Base-by-base conservation (phyloP, 2,113 vertebrate species). In the Furnarius figulus region DNA sequence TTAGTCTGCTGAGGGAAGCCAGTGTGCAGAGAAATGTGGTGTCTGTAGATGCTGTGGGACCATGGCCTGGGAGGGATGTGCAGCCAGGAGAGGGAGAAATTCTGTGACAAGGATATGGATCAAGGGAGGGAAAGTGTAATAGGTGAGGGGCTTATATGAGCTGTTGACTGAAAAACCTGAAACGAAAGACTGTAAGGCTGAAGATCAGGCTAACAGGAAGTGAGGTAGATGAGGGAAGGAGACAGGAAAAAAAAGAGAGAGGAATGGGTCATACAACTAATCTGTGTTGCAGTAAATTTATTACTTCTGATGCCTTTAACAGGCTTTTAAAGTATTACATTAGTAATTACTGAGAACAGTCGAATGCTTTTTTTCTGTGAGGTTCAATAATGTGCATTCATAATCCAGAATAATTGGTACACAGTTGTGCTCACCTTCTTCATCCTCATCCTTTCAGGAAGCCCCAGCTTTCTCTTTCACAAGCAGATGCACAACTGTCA, bases 271-370 rank as follows among this genome's bases (percentile, higher is more conserved):
- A 3, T 53, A 3, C 21, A 20, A 49, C 6, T 81, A 44, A 61
- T 12, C 6, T 1, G 0, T 12, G 2, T 27, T 61, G 46, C 13
- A 40, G 20, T n/a, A 49, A 50, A 39, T 14, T 5, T 33, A 12
- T 77, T 68, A 33, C 13, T 79, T 89, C 33, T 56, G 1, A 3
- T 24, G 14, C 59, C 62, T 85, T 76, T 61, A 78, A 55, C 3
- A 53, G 23, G 1, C 56, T 14, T 14, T 81, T 70, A 35, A n/a
- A 84, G 39, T 8, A 63, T 58, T 75, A 27, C 22, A 44, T 87
- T 40, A 55, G 2, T 76, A 46, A 47, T 81, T 75, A 56, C 2
- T 59, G 24, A 42, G 20, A 85, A 6, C 31, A 61, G 42, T 53
- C 30, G 24, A 31, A 22, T 88, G 9, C 7, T 78, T 85, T 87